Conservation (phyloP, 2,113 vertebrate genomes). For the Apaloderma vittatum region DNA sequence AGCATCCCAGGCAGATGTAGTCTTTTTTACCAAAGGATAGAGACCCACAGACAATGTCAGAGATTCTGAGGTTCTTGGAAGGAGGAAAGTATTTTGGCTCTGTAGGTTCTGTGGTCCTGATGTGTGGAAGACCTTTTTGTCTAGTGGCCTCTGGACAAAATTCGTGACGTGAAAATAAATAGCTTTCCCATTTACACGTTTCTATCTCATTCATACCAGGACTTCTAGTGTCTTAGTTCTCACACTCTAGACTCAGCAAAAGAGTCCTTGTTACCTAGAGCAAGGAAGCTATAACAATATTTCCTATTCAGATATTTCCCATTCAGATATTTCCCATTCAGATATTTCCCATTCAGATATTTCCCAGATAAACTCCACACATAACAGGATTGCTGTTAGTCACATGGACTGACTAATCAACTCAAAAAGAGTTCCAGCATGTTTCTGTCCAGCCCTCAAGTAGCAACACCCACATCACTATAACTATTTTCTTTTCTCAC, state of each 20-base stretch:
- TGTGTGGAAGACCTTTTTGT: neutral
- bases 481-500: neutral
- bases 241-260: neutral
- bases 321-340: neutral
- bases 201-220: neutral
- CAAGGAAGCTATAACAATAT: neutral
- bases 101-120: neutral
- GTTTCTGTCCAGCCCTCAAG: neutral
- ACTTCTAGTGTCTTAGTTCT: neutral
- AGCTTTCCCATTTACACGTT: neutral
- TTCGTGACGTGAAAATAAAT: neutral
- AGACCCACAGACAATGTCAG: fast-evolving
- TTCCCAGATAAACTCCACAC: neutral
- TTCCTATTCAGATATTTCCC: neutral
- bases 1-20: neutral
- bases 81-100: neutral
- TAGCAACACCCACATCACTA: neutral
- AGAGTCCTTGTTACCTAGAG: neutral
- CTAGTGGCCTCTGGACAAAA: neutral
- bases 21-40: neutral
- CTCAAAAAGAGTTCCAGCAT: neutral
- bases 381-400: neutral
- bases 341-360: neutral
- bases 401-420: neutral
- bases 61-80: neutral